Conservation (phyloP, 92 coral and sea anemone species). For the Blastomussa wellsi region DNA sequence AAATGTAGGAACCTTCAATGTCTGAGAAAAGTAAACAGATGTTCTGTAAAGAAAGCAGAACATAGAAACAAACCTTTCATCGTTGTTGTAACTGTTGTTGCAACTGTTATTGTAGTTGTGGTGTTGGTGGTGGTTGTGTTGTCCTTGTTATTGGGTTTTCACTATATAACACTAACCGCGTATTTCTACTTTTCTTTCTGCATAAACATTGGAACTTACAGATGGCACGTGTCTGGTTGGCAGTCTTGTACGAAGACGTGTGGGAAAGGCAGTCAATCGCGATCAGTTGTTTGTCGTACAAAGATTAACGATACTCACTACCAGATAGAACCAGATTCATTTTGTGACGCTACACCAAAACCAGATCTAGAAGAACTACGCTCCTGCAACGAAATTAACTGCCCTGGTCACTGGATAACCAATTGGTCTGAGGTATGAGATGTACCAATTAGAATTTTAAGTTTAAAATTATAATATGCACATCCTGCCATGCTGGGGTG, state of each 20-base stretch:
- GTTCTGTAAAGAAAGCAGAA: too few species aligned
- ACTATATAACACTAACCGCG: too few species aligned
- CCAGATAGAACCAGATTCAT: conserved; percentile 28
- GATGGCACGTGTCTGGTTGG: conserved; percentile 77
- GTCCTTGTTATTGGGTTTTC: not conserved
- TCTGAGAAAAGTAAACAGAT: too few species aligned
- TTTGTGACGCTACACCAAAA: conserved; percentile 30
- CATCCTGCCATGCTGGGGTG: too few species aligned
- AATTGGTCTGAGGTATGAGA: conserved; percentile 67
- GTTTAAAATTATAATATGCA: too few species aligned
- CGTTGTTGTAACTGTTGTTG: too few species aligned
- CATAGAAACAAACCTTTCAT: too few species aligned
- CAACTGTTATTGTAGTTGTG: too few species aligned
- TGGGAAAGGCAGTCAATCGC: conserved; percentile 68
- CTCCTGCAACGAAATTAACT: conserved; percentile 57
- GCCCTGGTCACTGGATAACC: conserved; percentile 59
- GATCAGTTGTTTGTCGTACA: conserved; percentile 61
- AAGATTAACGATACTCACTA: conserved; percentile 41
- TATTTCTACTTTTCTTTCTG: not conserved
- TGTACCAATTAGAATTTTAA: not conserved
- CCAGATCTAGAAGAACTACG: conserved; percentile 30
- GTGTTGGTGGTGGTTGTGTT: too few species aligned
- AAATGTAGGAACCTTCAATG: too few species aligned
- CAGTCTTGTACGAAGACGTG: conserved; percentile 71
- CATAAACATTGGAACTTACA: conserved; percentile 12